Evolutionary conservation across 2,113 vertebrate species (phyloP), one percentile per base, ranked within the genome.

Genomic region (Pipa parva): DNA sequence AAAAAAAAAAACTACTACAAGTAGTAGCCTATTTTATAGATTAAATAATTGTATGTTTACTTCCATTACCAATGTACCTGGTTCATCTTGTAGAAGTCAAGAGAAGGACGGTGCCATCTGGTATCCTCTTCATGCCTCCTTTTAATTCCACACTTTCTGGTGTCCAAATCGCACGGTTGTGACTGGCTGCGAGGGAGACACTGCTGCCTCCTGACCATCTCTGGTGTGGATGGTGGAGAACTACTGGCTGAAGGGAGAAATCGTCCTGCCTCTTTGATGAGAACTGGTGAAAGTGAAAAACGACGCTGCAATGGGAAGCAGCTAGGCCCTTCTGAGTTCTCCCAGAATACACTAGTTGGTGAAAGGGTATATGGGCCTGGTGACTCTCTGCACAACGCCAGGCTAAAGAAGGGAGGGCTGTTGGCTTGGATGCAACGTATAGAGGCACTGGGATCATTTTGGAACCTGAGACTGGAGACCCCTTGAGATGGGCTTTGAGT

Each of bases 241-340:
- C 89, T 91, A 80, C 85, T 85, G 54, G 88, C 81, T 39, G 90
- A 93, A 15, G 88, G 87, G 70, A 89, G 79, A 74, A 88, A 85
- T 58, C 80, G 80, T 33, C 79, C 80, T 46, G 87, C 78, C 57
- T 88, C 88, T 5, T 84, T 88, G 59, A 92, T 87, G 78, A 90
- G 90, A 73, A 92, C 91, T 5, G 91, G 93, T 20, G 91, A 95
- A 29, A 92, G 79, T 21, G 92, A 94, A 78, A 94, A 92, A 72
- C 91, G 87, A 4, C 92, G 88, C 63, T 89, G 90, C 29, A 88
- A 82, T 21, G 76, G 74, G 59, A 79, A 80, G 46, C 81, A 82
- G 67, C 80, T 80, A 62, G 73, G 82, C 84, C 72, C 84, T 73
- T 81, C 88, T 87, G 80, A 84, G 78, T 27, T 80, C 73, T 83